Evolutionary conservation across 92 coral and sea anemone genomes (phyloP), one percentile per base, ranked within the genome.

Genomic region (Blastomussa wellsi): DNA sequence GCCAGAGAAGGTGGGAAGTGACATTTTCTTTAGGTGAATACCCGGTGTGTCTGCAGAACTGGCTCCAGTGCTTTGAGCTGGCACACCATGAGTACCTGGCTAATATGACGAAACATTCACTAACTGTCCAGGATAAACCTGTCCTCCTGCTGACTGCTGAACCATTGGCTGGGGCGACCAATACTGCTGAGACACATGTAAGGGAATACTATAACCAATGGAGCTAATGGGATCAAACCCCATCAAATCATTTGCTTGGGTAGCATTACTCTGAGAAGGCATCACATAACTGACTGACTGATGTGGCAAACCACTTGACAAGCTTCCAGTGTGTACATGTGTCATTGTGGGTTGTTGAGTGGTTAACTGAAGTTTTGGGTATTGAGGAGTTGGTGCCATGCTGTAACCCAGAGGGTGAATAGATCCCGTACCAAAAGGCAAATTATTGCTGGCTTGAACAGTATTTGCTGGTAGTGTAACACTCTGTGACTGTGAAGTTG

Each of bases 1-100:
- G 7, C 92, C 86, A 32, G 88, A 76, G 35, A 90, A 90, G 42
- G 88, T 90, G 74, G 88, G 88, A 14, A 90, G 49, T 24, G 90
- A 17, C 53, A 87, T 86, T 77, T 86, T 90, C 90, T 90, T 86
- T 0, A 90, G 48, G 26, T 44, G 55, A 28, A 86, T 39, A 33
- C 52, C 89, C 35, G 89, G 32, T 72, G 49, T 74, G 62, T 62
- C 77, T 17, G 77, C 31, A 2, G 53, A 72, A 24, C 77, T 72
- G 77, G 29, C 33, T 72, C 53, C 53, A 72, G 13, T 39, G 53
- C 53, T 72, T 72, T 72, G 53, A 39, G 33, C 77, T 72, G 77
- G 29, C 53, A 42, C 5, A 72, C 53, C 77, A 39, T 72, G 20
- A 42, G 53, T 39, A 28, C 77, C 33, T 22, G n/a, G 77, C 77